Conservation (phyloP, 2,888 invertebrate genomes). For the Nephrocerus scutellatus region DNA sequence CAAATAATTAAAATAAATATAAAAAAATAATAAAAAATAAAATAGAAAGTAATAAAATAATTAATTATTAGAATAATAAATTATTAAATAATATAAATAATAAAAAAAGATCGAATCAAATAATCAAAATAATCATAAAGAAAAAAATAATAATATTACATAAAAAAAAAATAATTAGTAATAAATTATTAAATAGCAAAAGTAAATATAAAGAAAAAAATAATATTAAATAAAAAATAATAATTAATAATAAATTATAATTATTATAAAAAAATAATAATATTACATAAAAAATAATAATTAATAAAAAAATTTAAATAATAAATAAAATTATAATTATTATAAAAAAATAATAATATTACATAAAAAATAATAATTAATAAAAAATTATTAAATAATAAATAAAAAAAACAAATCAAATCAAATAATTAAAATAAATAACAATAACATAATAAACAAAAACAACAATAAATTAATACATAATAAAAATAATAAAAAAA, state of each 20-base stretch:
- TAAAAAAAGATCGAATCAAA: no score
- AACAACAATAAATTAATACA: conserved; percentile 6
- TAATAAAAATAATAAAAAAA: conserved; percentile 3
- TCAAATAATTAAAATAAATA: conserved; percentile 1
- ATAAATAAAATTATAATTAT: conserved; percentile 1
- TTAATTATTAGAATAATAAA: conserved; percentile 6
- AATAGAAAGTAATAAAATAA: conserved; percentile 1
- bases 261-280: conserved; percentile 12
- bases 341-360: conserved; percentile 4
- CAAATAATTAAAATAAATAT: neutral
- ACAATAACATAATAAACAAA: conserved; percentile 4
- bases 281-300: conserved; percentile 8
- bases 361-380: conserved; percentile 4
- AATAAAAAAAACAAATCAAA: conserved; percentile 4
- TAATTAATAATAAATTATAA: no score
- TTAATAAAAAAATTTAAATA: conserved; percentile 3
- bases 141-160: conserved; percentile 4
- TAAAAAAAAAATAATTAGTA: conserved; percentile 4
- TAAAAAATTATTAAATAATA: conserved; percentile 2
- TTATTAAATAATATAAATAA: conserved; percentile 7
- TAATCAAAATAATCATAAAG: neutral
- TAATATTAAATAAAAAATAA: conserved; percentile 26
- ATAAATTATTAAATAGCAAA: conserved; percentile 18
- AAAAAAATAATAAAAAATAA: no score
- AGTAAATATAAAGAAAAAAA: conserved; percentile 20